Evolutionary conservation across 92 coral and sea anemone species (phyloP).

Genomic region (Porites evermanni): DNA sequence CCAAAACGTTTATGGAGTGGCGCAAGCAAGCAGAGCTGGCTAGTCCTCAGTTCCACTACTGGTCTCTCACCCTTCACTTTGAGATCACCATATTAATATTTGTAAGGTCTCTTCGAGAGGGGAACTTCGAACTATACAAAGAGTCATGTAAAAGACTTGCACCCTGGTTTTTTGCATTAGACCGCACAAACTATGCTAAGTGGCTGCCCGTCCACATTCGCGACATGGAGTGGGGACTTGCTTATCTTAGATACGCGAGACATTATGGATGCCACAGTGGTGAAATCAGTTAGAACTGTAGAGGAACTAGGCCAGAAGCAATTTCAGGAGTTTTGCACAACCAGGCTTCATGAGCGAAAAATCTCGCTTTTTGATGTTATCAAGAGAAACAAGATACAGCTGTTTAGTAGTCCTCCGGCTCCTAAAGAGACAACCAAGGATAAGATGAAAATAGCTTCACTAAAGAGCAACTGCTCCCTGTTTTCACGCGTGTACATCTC

Average conservation of each 20-base stretch:
- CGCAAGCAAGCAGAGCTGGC: background rate
- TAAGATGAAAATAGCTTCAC: no score
- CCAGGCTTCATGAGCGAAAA: conserved; percentile 32
- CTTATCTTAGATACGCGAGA: no score
- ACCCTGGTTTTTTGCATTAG: conserved; percentile 50
- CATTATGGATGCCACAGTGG: no score
- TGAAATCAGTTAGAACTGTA: no score
- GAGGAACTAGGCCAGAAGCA: conserved; percentile 48
- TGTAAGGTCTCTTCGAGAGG: conserved; percentile 43
- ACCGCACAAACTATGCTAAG: conserved; percentile 45
- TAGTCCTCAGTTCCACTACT: conserved; percentile 51
- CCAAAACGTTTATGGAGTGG: conserved; percentile 24
- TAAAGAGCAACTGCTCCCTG: no score
- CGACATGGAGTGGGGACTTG: no score
- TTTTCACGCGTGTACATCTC: no score
- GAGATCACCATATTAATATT: conserved; percentile 32
- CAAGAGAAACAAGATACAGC: no score
- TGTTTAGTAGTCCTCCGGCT: no score
- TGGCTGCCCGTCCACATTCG: background rate
- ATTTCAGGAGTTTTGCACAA: conserved; percentile 50
- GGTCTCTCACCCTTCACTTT: conserved; percentile 31
- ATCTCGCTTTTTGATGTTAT: no score
- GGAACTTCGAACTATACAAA: conserved; percentile 38
- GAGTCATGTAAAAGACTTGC: conserved; percentile 1
- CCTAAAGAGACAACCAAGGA: no score